A percentile compares a stretch with the other conserved stretches of the same genome.
These are phyloP conservation scores for Nemotelus pantherinus DNA, from an alignment of 2,888 invertebrate species.

Conservation along the genomic window DNA sequence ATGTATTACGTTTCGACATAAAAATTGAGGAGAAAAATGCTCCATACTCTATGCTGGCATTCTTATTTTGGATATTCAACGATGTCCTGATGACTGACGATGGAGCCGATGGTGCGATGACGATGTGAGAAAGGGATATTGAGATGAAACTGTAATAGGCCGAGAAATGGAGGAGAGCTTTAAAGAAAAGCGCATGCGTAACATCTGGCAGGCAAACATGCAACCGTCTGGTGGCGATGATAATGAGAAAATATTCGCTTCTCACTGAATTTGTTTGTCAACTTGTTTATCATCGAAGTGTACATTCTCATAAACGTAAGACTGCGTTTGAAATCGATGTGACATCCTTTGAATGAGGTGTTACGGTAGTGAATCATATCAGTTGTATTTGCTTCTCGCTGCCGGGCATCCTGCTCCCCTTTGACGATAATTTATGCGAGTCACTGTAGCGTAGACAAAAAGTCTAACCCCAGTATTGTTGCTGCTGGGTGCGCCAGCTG, in stretches of 20 bases:
- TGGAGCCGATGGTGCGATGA: neutral
- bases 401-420: too few species aligned
- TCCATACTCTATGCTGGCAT: neutral
- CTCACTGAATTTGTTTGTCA: conserved; percentile 11
- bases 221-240: conserved; percentile 13
- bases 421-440: conserved; percentile 1
- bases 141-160: conserved; percentile 6
- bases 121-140: conserved; percentile 31
- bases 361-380: too few species aligned
- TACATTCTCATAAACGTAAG: too few species aligned
- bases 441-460: conserved; percentile 31
- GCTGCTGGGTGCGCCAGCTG: conserved; percentile 56
- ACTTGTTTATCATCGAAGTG: neutral
- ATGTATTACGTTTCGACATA: neutral
- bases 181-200: conserved; percentile 44
- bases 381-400: too few species aligned
- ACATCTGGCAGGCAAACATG: conserved; percentile 43
- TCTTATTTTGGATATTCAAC: neutral
- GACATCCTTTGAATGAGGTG: too few species aligned
- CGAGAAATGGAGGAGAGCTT: conserved; percentile 35
- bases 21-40: neutral
- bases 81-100: conserved; percentile 21
- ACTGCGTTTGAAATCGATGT: too few species aligned
- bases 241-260: conserved; percentile 31
- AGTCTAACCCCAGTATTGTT: conserved; percentile 22